Base-by-base conservation (phyloP, 1,140 invertebrate species). In the Temnothorax longispinosus region DNA sequence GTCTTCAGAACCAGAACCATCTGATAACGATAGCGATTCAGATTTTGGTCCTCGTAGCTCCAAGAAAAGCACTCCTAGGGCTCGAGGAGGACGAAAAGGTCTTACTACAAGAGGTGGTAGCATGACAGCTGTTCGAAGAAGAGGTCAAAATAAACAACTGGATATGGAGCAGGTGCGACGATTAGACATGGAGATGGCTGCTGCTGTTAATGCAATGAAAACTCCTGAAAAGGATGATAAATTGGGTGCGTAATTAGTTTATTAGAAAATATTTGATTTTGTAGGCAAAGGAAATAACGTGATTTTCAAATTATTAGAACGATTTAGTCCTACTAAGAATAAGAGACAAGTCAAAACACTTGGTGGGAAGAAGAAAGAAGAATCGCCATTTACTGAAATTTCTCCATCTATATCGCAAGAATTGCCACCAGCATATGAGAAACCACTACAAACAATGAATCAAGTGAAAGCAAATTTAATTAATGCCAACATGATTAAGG, bases 101-200 rank as follows among this genome's bases (percentile, higher is more conserved):
- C 91, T 95, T 15, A 94, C 93, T 0, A 95, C 95, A 3, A 92
- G 95, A 64, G 95, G 95, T 58, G 95, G 95, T 21, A 94, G 92
- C 41, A 91, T 93, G 80, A 69, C 87, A 4, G 92, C 91, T 38
- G 78, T 86, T 21, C 90, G 95, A 67, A 93, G 93, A 87, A 86
- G 95, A 89, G 92, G 93, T 47, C 52, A 92, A 35, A 94, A 93
- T 32, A 95, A 95, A 89, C 93, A 93, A 1, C 72, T 95, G 87
- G 95, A 96, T 64, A 91, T 90, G 65, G 95, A 96, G 44, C 95
- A 95, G 86, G 94, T 93, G 0, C 89, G 94, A 15, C 92, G 94
- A n/a, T 90, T 95, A 15, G 94, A 95, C 44, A 89, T 94, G 72
- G 95, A 96, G 93, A 95, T 96, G 95, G 94, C 95, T 85, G 95